Conservation (phyloP, 2,113 vertebrate species). For the Conger conger region DNA sequence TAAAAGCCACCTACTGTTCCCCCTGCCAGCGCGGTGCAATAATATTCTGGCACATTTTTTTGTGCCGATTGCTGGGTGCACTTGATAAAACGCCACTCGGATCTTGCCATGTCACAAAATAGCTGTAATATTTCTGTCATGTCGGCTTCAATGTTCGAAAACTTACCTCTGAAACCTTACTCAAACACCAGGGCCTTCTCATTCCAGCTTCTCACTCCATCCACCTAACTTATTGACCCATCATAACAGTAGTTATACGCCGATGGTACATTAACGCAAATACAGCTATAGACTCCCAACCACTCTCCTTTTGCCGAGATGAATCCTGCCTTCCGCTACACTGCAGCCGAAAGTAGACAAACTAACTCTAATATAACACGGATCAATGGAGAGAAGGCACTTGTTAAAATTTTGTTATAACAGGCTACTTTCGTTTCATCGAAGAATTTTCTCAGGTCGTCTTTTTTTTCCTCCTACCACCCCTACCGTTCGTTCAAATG, state of each 20-base stretch:
- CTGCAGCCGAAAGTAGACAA: constrained; percentile 34
- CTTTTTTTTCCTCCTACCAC: constrained; percentile 55
- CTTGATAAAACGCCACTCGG: constrained; percentile 52
- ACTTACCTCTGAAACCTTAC: constrained; percentile 80
- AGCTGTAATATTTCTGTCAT: constrained; percentile 82
- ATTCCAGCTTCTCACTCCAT: constrained; percentile 59
- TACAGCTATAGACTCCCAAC: neutral
- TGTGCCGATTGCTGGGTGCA: constrained; percentile 54
- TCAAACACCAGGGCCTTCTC: constrained; percentile 75
- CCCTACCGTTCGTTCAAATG: constrained; percentile 65
- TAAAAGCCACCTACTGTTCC: constrained; percentile 49
- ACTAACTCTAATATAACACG: constrained; percentile 16
- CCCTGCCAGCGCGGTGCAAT: constrained; percentile 68
- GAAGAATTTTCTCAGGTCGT: constrained; percentile 50
- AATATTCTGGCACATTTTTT: constrained; percentile 64
- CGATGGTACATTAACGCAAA: constrained; percentile 38
- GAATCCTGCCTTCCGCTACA: constrained; percentile 34
- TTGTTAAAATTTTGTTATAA: constrained; percentile 48
- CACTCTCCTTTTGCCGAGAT: neutral
- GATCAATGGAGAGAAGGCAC: constrained; percentile 43
- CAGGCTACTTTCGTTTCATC: constrained; percentile 65
- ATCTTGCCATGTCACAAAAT: constrained; percentile 58
- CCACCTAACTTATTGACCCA: constrained; percentile 78
- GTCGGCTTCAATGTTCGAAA: constrained; percentile 59
- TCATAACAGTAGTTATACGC: constrained; percentile 68